Percentiles rank a stretch among this genome's conserved stretches.
phyloP scores from a whole-genome alignment of 2,797 vertebrate species.

The Anolis apletophallus region DNA sequence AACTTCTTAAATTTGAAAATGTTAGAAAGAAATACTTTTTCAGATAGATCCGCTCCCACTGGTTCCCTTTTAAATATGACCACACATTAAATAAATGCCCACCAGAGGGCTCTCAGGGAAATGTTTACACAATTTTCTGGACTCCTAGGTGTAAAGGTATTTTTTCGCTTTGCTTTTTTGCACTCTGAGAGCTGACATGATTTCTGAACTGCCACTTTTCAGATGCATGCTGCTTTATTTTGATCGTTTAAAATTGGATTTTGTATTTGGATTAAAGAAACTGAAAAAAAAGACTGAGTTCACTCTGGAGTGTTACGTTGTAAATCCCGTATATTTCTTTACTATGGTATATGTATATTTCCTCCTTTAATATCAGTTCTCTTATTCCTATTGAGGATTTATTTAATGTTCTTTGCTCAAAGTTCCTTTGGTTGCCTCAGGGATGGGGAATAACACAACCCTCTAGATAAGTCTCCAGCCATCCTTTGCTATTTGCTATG shows the following conservation, averaged over 20 bases:
- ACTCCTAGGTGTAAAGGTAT: background rate
- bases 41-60: background rate
- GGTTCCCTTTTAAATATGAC: background rate
- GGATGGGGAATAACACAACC: too few relatives aligned
- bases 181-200: background rate
- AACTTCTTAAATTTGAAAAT: background rate
- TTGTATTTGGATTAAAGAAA: background rate
- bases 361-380: background rate
- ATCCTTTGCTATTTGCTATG: too few relatives aligned
- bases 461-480: too few relatives aligned
- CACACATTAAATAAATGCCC: background rate
- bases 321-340: background rate
- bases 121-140: background rate
- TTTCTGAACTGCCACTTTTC: slow-evolving; percentile 13
- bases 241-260: background rate
- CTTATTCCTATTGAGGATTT: background rate
- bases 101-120: slow-evolving; percentile 8
- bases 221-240: background rate
- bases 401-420: background rate
- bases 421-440: background rate
- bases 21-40: background rate
- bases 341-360: background rate
- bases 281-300: background rate
- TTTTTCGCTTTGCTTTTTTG: background rate
- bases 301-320: background rate